phyloP scores from a whole-genome alignment of 2,113 vertebrate species.

The Sinocyclocheilus grahami region DNA sequence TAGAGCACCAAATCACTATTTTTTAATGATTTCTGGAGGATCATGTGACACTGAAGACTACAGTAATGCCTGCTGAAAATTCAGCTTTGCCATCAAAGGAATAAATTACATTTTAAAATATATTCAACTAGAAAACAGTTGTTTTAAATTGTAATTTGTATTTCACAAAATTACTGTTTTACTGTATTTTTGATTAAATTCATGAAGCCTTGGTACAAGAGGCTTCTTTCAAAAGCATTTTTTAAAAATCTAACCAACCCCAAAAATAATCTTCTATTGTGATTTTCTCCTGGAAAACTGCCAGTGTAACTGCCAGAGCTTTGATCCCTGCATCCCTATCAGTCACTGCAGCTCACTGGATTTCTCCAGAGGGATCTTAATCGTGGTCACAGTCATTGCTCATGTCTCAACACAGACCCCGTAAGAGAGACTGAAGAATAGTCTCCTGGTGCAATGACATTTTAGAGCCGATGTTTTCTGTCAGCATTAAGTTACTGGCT shows the following conservation, averaged over 20 bases:
- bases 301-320: conserved; percentile 4
- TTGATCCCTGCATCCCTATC: conserved; percentile 18
- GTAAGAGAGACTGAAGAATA: conserved; percentile 12
- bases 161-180: background rate
- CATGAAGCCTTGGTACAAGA: background rate
- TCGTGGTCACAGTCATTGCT: conserved; percentile 10
- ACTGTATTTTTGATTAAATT: background rate
- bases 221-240: background rate
- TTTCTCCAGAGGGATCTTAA: conserved; percentile 35
- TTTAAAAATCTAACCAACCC: background rate
- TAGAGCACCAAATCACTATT: background rate
- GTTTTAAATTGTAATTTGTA: background rate
- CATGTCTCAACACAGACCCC: conserved; percentile 15
- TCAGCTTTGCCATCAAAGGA: background rate
- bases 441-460: background rate
- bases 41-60: background rate
- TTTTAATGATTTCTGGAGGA: background rate
- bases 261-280: background rate
- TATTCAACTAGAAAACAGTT: background rate
- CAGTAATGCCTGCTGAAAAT: background rate
- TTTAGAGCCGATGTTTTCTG: conserved; percentile 30
- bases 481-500: conserved; percentile 18
- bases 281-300: conserved; percentile 7
- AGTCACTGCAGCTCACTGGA: conserved; percentile 3
- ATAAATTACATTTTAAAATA: background rate